A percentile compares a stretch with the other conserved stretches of the same genome.
phyloP scores from a whole-genome alignment of 2,888 invertebrate genomes.

The Meandrusa payeni region DNA sequence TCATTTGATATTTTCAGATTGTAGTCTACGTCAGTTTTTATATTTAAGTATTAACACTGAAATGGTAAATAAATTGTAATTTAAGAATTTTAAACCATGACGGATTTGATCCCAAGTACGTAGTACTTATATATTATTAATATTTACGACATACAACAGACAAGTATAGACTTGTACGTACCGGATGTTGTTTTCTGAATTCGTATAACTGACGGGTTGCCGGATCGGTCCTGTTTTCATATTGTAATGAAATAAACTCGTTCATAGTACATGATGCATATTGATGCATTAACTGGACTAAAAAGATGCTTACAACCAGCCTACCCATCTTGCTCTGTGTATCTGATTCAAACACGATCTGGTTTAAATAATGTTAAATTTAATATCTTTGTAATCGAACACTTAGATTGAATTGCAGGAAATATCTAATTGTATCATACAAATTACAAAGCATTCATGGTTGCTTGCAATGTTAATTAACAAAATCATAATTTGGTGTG shows the following conservation, averaged over 20 bases:
- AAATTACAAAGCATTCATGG: background rate
- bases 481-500: too few species aligned
- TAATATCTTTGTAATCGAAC: background rate
- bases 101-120: too few species aligned
- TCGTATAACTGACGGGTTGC: slow-evolving; percentile 13
- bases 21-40: too few species aligned
- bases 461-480: too few species aligned
- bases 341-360: background rate
- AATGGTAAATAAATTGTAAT: too few species aligned
- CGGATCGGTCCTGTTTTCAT: slow-evolving; percentile 16
- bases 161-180: too few species aligned
- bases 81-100: too few species aligned
- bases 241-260: slow-evolving; percentile 7
- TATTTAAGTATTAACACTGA: too few species aligned
- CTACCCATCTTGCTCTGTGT: slow-evolving; percentile 3
- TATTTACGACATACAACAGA: too few species aligned
- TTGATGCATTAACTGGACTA: background rate
- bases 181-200: slow-evolving; percentile 14
- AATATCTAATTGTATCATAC: background rate
- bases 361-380: background rate
- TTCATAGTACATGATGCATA: background rate
- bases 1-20: too few species aligned
- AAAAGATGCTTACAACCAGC: background rate
- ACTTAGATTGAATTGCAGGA: background rate
- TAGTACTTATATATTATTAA: too few species aligned